Conservation (phyloP, 1,140 invertebrate species). For the Zeugodacus cucurbitae region DNA sequence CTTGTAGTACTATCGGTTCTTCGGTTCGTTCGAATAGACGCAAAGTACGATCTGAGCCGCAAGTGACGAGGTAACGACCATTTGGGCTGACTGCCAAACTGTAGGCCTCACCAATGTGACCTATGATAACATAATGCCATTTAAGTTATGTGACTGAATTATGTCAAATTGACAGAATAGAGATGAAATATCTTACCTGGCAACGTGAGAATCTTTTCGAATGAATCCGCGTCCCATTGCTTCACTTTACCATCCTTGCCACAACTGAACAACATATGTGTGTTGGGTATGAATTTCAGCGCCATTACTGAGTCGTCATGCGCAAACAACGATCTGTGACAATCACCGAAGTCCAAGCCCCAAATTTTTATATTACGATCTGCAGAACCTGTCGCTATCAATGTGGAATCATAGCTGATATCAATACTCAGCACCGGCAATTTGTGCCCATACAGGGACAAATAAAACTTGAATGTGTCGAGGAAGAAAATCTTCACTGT, state of each 20-base stretch:
- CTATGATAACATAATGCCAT: conserved; percentile 24
- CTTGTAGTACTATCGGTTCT: conserved; percentile 91
- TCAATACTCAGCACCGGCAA: conserved; percentile 94
- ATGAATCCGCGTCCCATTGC: conserved; percentile 97
- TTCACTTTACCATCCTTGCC: conserved; percentile 95
- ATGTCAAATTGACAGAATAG: not conserved
- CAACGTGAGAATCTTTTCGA: conserved; percentile 90
- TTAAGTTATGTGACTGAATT: not conserved
- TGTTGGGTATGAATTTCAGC: conserved; percentile 88
- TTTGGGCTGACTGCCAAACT: conserved; percentile 82
- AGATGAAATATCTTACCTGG: conserved; percentile 68
- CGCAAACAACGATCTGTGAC: conserved; percentile 87
- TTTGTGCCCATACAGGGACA: conserved; percentile 97
- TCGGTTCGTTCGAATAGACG: conserved; percentile 88
- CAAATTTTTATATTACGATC: conserved; percentile 98
- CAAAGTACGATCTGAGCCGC: conserved; percentile 90
- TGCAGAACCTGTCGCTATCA: conserved; percentile 93
- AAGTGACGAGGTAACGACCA: conserved; percentile 83
- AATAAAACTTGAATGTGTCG: conserved; percentile 95
- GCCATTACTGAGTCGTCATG: conserved; percentile 95
- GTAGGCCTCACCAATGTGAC: conserved; percentile 82
- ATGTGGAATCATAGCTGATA: conserved; percentile 89
- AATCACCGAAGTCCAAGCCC: conserved; percentile 99
- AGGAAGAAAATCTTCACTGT: conserved; percentile 97
- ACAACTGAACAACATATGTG: conserved; percentile 93